Evolutionary conservation across 2,113 vertebrate genomes (phyloP), one percentile per base, ranked within the genome.

Genomic region (Chamaea fasciata): DNA sequence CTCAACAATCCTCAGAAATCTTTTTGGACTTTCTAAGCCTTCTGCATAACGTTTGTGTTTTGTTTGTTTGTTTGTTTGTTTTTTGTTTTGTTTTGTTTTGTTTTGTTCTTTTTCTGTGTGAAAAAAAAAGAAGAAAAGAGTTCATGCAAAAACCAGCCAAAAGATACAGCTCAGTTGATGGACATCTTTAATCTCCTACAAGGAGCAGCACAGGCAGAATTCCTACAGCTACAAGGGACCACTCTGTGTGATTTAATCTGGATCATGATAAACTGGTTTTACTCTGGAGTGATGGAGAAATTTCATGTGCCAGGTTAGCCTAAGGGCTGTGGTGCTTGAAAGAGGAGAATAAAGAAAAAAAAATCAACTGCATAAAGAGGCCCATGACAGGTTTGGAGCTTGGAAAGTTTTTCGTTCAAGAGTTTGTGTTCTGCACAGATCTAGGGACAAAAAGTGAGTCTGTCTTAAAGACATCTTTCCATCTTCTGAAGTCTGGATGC

Each of bases 41-140:
- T 57, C 17, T 35, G 5, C 12, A 18, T 20, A 37, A 0, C 0
- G 11, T 47, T n/a, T 41, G 41, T 41, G 41, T 27, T 17, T 41
- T 33, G 17, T 6, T 55, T 0, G 6, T 23, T 27, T 16, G 5
- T 47, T 22, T 49, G 47, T n/a, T n/a, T n/a, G n/a, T n/a, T n/a
- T 14, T 14, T 41, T 13, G 41, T 20, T 13, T 46, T 31, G 21
- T 21, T 11, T 46, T 33, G 22, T 21, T 13, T 46, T 33, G 22
- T 18, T 37, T 46, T 23, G 3, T 52, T 0, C 10, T 39, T 39
- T 39, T 39, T 39, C 10, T 41, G 41, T 13, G 41, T 13, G 41
- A 8, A 35, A 31, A 14, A 7, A 13, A 19, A 50, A 22, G 37
- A 39, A 22, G 21, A 19, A 17, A 46, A n/a, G 4, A 18, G 2